phyloP scores from a whole-genome alignment of 2,113 vertebrate species.

The Illadopsis cleaveri region DNA sequence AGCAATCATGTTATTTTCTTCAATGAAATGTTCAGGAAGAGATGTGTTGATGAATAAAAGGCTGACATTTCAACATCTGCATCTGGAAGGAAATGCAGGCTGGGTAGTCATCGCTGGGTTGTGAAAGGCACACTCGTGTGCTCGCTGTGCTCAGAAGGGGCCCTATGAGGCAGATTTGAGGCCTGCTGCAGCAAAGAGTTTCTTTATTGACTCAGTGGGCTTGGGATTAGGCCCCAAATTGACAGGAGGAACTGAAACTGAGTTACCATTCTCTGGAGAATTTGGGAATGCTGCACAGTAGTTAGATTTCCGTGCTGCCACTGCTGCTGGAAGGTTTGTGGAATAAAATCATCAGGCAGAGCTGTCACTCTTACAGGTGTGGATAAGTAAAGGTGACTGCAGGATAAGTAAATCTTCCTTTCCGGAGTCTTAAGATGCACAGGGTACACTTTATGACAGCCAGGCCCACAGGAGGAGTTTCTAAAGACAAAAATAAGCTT shows the following conservation, averaged over 20 bases:
- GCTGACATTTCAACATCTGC: slow-evolving; percentile 53
- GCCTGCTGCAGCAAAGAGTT: not conserved
- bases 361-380: not conserved
- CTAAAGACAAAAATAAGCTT: not conserved
- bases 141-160: not conserved
- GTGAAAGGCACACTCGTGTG: slow-evolving; percentile 25
- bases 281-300: not conserved
- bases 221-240: not conserved
- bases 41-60: slow-evolving; percentile 37
- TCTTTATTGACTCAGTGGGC: not conserved
- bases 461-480: not conserved
- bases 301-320: not conserved
- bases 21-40: slow-evolving; percentile 51
- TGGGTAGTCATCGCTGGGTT: not conserved
- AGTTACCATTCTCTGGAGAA: not conserved
- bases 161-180: not conserved
- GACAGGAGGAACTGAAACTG: not conserved
- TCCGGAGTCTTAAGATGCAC: not conserved
- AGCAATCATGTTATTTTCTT: slow-evolving; percentile 63
- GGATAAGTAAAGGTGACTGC: not conserved
- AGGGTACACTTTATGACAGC: not conserved
- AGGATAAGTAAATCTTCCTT: not conserved
- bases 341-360: not conserved
- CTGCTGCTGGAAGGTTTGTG: not conserved
- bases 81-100: not conserved